Evolutionary conservation across 2,113 vertebrate species (phyloP).

Genomic region (Spea bombifrons): DNA sequence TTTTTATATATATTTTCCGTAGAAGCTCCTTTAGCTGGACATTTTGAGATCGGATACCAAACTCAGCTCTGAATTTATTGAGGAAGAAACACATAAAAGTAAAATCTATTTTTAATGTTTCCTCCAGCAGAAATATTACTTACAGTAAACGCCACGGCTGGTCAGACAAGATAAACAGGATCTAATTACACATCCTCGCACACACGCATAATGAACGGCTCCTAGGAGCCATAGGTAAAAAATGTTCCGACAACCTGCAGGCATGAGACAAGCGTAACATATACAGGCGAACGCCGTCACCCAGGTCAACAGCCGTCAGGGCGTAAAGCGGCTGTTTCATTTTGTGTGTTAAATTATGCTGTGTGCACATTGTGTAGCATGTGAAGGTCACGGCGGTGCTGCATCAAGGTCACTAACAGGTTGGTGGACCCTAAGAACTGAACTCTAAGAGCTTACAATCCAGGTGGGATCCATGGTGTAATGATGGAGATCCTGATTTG

Average conservation of each 20-base stretch:
- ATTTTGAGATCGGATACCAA: background rate
- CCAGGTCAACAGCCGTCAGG: background rate
- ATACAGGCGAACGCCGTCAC: background rate
- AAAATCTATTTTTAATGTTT: background rate
- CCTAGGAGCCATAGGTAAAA: conserved; percentile 31
- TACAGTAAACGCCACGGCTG: conserved; percentile 16
- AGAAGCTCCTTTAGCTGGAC: background rate
- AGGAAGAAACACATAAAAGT: background rate
- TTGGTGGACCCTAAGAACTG: too few species aligned
- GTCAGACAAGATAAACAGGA: conserved; percentile 42
- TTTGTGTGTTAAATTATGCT: background rate
- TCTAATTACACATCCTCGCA: conserved; percentile 34
- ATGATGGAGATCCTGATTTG: too few species aligned
- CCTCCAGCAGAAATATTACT: conserved; percentile 29
- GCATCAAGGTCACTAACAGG: background rate
- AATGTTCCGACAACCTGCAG: conserved; percentile 31
- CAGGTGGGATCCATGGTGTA: too few species aligned
- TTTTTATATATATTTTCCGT: background rate
- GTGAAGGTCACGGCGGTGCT: background rate
- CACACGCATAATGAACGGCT: conserved; percentile 27
- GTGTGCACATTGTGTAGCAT: background rate
- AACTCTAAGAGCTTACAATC: too few species aligned
- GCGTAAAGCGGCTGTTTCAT: background rate
- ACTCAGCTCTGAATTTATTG: conserved; percentile 2
- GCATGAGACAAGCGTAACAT: background rate